These are phyloP conservation scores for Caranx melampygus DNA, from an alignment of 2,113 vertebrate species.

Conservation along the genomic window DNA sequence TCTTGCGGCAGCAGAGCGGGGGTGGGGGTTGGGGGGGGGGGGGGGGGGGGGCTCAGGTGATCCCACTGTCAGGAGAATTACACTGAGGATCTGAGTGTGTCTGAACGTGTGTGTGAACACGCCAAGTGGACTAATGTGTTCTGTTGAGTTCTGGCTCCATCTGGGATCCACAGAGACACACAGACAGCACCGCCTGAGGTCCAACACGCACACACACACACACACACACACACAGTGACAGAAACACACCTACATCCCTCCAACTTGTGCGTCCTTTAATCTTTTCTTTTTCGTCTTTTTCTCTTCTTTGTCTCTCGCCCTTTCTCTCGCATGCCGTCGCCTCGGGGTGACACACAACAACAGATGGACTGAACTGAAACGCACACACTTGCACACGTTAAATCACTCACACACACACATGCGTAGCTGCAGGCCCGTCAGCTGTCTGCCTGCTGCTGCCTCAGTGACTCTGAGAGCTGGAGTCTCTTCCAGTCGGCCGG, in stretches of 20 bases:
- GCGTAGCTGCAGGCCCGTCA: conserved; percentile 73
- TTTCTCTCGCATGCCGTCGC: conserved; percentile 52
- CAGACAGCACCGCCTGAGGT: conserved; percentile 65
- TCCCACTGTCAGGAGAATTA: conserved; percentile 63
- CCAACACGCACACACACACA: conserved; percentile 38
- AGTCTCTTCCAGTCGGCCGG: conserved; percentile 34
- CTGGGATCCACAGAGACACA: conserved; percentile 73
- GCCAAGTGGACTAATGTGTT: conserved; percentile 77
- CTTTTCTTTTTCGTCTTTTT: conserved; percentile 42
- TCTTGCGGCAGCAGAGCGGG: conserved; percentile 50
- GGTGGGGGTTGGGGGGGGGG: conserved; percentile 5
- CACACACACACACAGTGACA: conserved; percentile 11
- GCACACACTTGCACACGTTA: conserved; percentile 14
- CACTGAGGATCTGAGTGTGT: conserved; percentile 52
- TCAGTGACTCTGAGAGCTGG: conserved; percentile 27
- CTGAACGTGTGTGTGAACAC: conserved; percentile 58
- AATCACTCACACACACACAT: conserved; percentile 19
- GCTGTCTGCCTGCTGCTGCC: conserved; percentile 72
- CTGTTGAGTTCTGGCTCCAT: conserved; percentile 75
- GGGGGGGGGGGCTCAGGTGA: conserved; percentile 72
- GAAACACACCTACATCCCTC: conserved; percentile 28
- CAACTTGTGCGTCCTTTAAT: conserved; percentile 53
- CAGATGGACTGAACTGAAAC: conserved; percentile 72
- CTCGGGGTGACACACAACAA: conserved; percentile 61
- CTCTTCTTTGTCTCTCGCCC: conserved; percentile 32